Conservation (phyloP, 1,140 invertebrate genomes). For the Drosophila bipectinata region DNA sequence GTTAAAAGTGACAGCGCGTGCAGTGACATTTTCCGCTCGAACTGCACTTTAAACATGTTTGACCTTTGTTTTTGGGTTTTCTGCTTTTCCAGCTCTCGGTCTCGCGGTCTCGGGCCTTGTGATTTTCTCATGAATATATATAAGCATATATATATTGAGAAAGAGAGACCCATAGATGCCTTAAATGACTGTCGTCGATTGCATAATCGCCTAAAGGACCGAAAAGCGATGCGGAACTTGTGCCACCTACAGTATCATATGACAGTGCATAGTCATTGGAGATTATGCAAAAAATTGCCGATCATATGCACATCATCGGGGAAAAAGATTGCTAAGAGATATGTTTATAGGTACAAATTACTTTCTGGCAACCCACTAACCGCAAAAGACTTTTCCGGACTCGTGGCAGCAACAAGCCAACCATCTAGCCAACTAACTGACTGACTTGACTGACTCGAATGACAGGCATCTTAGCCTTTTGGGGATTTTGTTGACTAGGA, state of each 20-base stretch:
- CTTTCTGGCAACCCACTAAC: slow-evolving; percentile 59
- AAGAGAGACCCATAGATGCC: not conserved
- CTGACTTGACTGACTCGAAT: slow-evolving; percentile 35
- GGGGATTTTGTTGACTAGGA: slow-evolving; percentile 64
- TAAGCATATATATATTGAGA: slow-evolving; percentile 3
- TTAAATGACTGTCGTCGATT: slow-evolving; percentile 13
- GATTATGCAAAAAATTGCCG: slow-evolving; percentile 73
- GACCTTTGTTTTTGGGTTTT: slow-evolving; percentile 57
- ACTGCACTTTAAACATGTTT: slow-evolving; percentile 68
- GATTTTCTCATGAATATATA: slow-evolving; percentile 5
- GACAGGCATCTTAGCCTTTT: slow-evolving; percentile 37
- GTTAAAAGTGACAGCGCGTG: slow-evolving; percentile 63
- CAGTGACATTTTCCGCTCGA: slow-evolving; percentile 72
- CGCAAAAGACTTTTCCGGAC: slow-evolving; percentile 65
- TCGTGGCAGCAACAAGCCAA: slow-evolving; percentile 36
- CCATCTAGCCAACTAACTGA: slow-evolving; percentile 9
- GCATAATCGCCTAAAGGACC: slow-evolving; percentile 45
- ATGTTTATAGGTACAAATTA: slow-evolving; percentile 66
- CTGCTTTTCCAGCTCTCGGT: not conserved
- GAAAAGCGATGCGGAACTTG: slow-evolving; percentile 45
- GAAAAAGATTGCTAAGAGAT: slow-evolving; percentile 35
- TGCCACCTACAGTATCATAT: slow-evolving; percentile 44
- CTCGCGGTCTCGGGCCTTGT: not conserved
- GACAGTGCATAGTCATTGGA: slow-evolving; percentile 40
- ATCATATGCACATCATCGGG: slow-evolving; percentile 26